phyloP scores from a whole-genome alignment of 2,797 vertebrate species.

The Micropoecilia bifurca region DNA sequence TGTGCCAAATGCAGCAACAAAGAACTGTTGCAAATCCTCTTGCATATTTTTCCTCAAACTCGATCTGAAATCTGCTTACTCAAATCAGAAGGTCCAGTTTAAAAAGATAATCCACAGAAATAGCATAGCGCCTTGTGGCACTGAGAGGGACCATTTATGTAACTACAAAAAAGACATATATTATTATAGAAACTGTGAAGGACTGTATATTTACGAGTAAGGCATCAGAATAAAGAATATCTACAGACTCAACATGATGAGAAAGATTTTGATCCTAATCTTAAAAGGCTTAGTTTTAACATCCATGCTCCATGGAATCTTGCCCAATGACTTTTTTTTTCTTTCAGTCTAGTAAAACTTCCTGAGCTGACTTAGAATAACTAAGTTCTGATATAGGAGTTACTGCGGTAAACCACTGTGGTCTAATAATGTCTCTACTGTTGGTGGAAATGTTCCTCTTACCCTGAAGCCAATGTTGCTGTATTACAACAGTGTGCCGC shows the following conservation, averaged over 20 bases:
- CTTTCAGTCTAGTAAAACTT: constrained; percentile 12
- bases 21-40: background rate
- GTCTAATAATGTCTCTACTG: constrained; percentile 7
- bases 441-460: constrained; percentile 12
- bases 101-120: constrained; percentile 45
- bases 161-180: constrained; percentile 41
- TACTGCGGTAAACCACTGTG: constrained; percentile 20
- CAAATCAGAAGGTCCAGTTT: constrained; percentile 21
- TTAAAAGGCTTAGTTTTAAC: constrained; percentile 26
- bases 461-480: constrained; percentile 9
- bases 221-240: constrained; percentile 29
- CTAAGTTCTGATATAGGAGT: constrained; percentile 17
- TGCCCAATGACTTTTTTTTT: background rate
- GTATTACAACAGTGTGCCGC: constrained; percentile 23
- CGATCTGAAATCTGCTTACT: constrained; percentile 13
- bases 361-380: constrained; percentile 11
- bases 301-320: background rate
- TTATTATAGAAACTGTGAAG: constrained; percentile 68
- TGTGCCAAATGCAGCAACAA: background rate
- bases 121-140: constrained; percentile 45
- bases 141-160: constrained; percentile 45
- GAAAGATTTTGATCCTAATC: constrained; percentile 7
- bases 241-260: constrained; percentile 21
- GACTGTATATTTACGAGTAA: constrained; percentile 46
- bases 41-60: constrained; percentile 6